phyloP scores from a whole-genome alignment of 2,113 vertebrate species.

The Periophthalmus modestus region DNA sequence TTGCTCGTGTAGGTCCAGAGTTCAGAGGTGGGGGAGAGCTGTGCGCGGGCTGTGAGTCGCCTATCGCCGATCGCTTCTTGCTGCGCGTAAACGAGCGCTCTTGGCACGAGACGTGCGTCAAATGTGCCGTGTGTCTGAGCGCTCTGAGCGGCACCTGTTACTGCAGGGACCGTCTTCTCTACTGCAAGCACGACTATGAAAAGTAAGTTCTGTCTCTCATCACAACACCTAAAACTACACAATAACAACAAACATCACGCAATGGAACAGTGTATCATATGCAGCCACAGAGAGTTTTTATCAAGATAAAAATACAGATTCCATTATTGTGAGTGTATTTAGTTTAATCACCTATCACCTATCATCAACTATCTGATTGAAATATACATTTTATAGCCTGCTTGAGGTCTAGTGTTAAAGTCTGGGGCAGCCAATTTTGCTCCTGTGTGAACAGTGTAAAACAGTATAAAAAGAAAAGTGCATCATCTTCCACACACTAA shows the following conservation, averaged over 20 bases:
- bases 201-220: slow-evolving; percentile 77
- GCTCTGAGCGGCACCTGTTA: slow-evolving; percentile 86
- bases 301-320: neutral
- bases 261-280: neutral
- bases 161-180: slow-evolving; percentile 85
- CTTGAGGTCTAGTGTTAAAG: neutral
- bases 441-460: neutral
- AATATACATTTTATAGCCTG: neutral
- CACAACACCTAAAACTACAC: neutral
- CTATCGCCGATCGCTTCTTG: slow-evolving; percentile 88
- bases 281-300: neutral
- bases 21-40: slow-evolving; percentile 80
- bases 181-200: slow-evolving; percentile 91
- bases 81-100: slow-evolving; percentile 86
- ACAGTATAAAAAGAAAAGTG: neutral
- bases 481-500: neutral
- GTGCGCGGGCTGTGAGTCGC: slow-evolving; percentile 85
- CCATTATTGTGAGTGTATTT: neutral
- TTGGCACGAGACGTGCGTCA: slow-evolving; percentile 90
- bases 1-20: slow-evolving; percentile 70
- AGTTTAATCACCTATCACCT: neutral
- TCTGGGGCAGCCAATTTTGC: neutral
- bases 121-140: slow-evolving; percentile 84
- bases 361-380: neutral
- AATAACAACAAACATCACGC: neutral